Evolutionary conservation across 1,140 invertebrate genomes (phyloP), one percentile per base, ranked within the genome.

Genomic region (Popillia japonica): DNA sequence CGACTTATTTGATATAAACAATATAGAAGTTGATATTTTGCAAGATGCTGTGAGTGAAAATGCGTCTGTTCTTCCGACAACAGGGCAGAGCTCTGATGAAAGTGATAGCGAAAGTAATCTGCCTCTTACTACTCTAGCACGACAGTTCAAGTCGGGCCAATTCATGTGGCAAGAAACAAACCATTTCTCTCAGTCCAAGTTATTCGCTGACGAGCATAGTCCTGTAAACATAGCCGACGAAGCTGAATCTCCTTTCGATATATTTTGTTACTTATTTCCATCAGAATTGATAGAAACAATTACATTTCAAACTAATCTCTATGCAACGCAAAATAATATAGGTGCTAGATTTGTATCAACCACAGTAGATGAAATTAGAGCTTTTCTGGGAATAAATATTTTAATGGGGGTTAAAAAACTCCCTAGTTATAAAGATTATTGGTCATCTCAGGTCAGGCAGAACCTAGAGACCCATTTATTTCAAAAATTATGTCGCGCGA

Each of bases 371-470:
- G 64, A 72, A 17, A 22, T 72, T 14, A 72, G 34, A 72, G 64
- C 20, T 14, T 72, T 72, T 40, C 9, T 72, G 34, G 64, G 27
- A 23, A 40, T 72, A 23, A 72, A 72, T 72, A 72, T 72, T 72
- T 14, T 72, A 40, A 72, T 72, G 22, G 64, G 64, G 34, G 20
- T 72, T 22, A 72, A 72, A 72, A 72, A 40, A 72, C 64, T 72
- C 10, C 64, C 64, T 72, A 72, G 64, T 40, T 72, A 72, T 72
- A 72, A 72, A 72, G 64, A 72, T 72, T 72, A 72, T 72, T 72
- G 64, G 64, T 2, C 64, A 72, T 22, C 64, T 72, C 20, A 40
- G n/a, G n/a, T n/a, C n/a, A n/a, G n/a, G n/a, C n/a, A n/a, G n/a
- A n/a, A n/a, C n/a, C n/a, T n/a, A n/a, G n/a, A n/a, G n/a, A n/a